Evolutionary conservation across 2,113 vertebrate species (phyloP), one percentile per base, ranked within the genome.

Genomic region (Phyllopteryx taeniolatus): DNA sequence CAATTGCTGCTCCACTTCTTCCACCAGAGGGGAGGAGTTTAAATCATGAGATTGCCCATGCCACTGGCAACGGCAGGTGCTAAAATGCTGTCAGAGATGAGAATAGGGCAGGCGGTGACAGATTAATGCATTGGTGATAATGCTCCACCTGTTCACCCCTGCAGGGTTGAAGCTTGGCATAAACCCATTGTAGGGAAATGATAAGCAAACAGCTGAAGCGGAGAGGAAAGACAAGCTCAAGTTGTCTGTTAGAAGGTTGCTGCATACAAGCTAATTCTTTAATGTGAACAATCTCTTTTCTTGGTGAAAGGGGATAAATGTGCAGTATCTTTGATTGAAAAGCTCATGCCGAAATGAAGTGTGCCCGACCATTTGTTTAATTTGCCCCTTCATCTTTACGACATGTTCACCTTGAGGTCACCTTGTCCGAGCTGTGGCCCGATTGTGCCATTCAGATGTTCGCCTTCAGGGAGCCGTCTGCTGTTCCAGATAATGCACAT

Each of bases 331-430:
- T 82, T 79, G 83, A 80, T 80, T 87, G 76, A 56, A 84, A 83
- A 73, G 77, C 87, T 73, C 75, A 67, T 73, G 76, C 80, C 73
- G 70, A 66, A 69, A 67, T 3, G 78, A 78, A 67, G 64, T 69
- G 76, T 86, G 83, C 85, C 83, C 54, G 76, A 74, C 76, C 74
- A 17, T 82, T 83, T 83, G 82, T 85, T 80, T 81, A 42, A 78
- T 79, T 84, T 61, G 65, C 80, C 49, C 51, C 69, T 91, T 85
- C 83, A 83, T 90, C 87, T 90, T 88, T 79, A 73, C 89, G 78
- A 83, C 84, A 79, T 11, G 76, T 81, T 92, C 89, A 91, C 92
- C 91, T 91, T 91, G 90, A 79, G 79, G 80, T 93, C 90, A 92
- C 93, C 92, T 93, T 92, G 91, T 83, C 83, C 81, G 81, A 85